Evolutionary conservation across 2,888 invertebrate genomes (phyloP).

Genomic region (Gymnoscelis rufifasciata): DNA sequence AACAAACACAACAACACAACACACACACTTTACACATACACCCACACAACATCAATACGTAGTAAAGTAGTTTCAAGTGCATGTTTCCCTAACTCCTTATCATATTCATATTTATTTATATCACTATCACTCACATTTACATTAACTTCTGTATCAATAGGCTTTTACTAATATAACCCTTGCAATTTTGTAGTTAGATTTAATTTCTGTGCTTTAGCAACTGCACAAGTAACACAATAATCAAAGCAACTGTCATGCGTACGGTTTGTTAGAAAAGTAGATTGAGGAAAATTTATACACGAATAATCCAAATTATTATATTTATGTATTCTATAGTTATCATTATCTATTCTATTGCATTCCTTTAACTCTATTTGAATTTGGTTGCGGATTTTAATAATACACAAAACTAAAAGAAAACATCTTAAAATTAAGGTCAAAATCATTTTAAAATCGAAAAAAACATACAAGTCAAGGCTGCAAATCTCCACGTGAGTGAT

Average conservation of each 20-base stretch:
- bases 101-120: slow-evolving; percentile 28
- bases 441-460: slow-evolving; percentile 18
- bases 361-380: slow-evolving; percentile 63
- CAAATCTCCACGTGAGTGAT: slow-evolving; percentile 50
- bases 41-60: slow-evolving; percentile 19
- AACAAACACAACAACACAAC: slow-evolving; percentile 31
- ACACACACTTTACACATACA: slow-evolving; percentile 24
- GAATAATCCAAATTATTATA: slow-evolving; percentile 44
- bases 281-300: slow-evolving; percentile 42
- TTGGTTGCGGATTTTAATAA: slow-evolving; percentile 43
- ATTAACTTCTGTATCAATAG: slow-evolving; percentile 40
- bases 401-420: slow-evolving; percentile 67
- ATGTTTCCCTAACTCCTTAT: slow-evolving; percentile 30
- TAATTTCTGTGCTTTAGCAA: slow-evolving; percentile 64
- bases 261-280: slow-evolving; percentile 59
- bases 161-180: slow-evolving; percentile 51
- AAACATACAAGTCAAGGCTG: slow-evolving; percentile 40
- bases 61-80: slow-evolving; percentile 27
- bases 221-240: slow-evolving; percentile 62
- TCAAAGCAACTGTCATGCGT: slow-evolving; percentile 75
- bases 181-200: slow-evolving; percentile 51
- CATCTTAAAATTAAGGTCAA: slow-evolving; percentile 66
- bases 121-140: slow-evolving; percentile 34
- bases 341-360: slow-evolving; percentile 59
- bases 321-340: slow-evolving; percentile 40